These are phyloP conservation scores for Nephrotoma appendiculata DNA, from an alignment of 2,888 invertebrate species.

Conservation along the genomic window DNA sequence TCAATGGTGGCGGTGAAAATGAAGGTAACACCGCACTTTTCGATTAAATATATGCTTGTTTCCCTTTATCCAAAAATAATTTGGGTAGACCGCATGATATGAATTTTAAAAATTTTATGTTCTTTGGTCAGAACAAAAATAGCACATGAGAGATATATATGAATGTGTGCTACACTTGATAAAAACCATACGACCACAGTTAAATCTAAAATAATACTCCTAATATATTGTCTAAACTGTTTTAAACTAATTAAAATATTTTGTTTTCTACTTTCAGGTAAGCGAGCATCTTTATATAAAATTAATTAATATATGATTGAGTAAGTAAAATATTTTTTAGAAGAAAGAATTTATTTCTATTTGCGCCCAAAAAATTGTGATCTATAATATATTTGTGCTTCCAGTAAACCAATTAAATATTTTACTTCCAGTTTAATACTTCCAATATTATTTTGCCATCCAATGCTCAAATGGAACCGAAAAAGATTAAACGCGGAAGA, in stretches of 20 bases:
- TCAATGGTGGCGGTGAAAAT: neutral
- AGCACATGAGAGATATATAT: neutral
- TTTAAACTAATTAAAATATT: neutral
- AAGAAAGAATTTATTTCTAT: too few relatives aligned
- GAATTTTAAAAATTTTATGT: too few relatives aligned
- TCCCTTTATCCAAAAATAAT: neutral
- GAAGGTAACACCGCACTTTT: neutral
- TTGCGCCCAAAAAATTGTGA: too few relatives aligned
- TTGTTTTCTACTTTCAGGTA: neutral
- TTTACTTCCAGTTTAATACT: too few relatives aligned
- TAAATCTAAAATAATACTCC: neutral
- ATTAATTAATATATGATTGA: too few relatives aligned
- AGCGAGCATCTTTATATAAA: neutral
- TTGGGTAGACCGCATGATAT: neutral
- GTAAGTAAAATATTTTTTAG: too few relatives aligned
- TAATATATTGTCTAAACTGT: neutral
- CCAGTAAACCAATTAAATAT: too few relatives aligned
- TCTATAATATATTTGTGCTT: too few relatives aligned
- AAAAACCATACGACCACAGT: neutral
- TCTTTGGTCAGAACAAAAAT: neutral
- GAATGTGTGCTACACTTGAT: neutral
- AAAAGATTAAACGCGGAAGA: too few relatives aligned
- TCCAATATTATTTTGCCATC: too few relatives aligned
- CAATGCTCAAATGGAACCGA: too few relatives aligned
- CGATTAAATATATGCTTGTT: too few relatives aligned